These are phyloP conservation scores for Grapholita molesta DNA, from an alignment of 1,140 invertebrate genomes.

Conservation along the genomic window DNA sequence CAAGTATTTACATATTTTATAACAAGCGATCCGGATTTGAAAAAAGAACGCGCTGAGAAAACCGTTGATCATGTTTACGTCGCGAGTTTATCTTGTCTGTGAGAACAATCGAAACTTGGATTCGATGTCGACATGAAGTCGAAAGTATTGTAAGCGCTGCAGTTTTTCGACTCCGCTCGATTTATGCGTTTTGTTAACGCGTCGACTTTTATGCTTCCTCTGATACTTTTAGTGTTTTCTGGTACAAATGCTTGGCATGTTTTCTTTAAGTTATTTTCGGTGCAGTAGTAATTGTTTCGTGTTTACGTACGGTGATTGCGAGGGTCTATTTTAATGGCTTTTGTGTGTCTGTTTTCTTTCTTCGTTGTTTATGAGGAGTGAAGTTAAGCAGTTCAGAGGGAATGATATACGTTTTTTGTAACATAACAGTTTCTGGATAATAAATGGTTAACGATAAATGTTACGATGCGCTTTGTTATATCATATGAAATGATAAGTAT, in stretches of 20 bases:
- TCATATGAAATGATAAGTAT: too few relatives aligned
- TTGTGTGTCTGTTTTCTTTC: conserved; percentile 11
- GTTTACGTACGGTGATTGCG: conserved; percentile 25
- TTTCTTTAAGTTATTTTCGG: conserved; percentile 32
- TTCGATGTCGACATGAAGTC: background rate
- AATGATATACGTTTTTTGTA: background rate
- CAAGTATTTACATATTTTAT: background rate
- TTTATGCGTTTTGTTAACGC: conserved; percentile 32
- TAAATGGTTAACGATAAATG: background rate
- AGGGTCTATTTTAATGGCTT: background rate
- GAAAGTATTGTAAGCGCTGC: conserved; percentile 20
- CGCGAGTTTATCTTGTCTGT: background rate
- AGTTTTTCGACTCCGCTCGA: conserved; percentile 26
- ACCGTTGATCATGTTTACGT: conserved; percentile 1
- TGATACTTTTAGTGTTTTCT: conserved; percentile 27
- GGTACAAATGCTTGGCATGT: conserved; percentile 29
- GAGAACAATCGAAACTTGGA: background rate
- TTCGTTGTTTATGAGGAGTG: conserved; percentile 7
- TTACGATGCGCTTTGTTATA: too few relatives aligned
- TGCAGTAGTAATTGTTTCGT: conserved; percentile 19
- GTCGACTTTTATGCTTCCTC: conserved; percentile 37
- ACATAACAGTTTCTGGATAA: background rate
- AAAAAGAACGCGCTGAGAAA: background rate
- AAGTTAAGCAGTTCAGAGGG: background rate
- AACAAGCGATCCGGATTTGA: background rate